Percentiles rank a stretch among this genome's conserved stretches.
phyloP scores from a whole-genome alignment of 1,140 invertebrate genomes.

The Diplogasteroides magnus region DNA sequence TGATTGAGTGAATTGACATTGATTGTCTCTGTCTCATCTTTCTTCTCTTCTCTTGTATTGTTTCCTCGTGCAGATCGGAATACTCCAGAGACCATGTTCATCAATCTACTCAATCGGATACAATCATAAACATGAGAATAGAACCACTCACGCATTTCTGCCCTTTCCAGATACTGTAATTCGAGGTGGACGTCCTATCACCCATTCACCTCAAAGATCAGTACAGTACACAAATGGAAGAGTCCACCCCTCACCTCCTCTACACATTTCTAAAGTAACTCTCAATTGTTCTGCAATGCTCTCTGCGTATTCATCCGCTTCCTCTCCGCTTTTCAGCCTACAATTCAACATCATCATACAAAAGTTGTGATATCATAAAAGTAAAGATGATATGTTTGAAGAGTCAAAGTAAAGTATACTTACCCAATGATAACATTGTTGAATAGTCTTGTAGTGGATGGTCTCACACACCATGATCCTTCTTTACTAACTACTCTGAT shows the following conservation, averaged over 20 bases:
- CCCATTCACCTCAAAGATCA: too few relatives aligned
- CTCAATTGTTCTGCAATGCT: slow-evolving; percentile 33
- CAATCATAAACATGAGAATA: too few relatives aligned
- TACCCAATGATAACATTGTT: slow-evolving; percentile 26
- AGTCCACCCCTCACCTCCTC: not conserved
- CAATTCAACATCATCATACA: not conserved
- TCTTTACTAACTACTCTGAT: not conserved
- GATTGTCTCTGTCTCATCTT: too few relatives aligned
- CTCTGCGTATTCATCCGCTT: slow-evolving; percentile 35
- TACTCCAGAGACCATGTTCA: too few relatives aligned
- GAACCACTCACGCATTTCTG: too few relatives aligned
- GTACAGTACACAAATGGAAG: too few relatives aligned
- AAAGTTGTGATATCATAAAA: not conserved
- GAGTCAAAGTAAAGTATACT: not conserved
- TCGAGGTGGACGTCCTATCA: not conserved
- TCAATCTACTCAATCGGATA: too few relatives aligned
- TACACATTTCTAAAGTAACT: slow-evolving; percentile 10
- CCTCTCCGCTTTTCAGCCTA: slow-evolving; percentile 28
- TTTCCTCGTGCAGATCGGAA: too few relatives aligned
- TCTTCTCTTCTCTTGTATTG: too few relatives aligned
- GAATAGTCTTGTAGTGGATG: slow-evolving; percentile 30
- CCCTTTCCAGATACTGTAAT: not conserved
- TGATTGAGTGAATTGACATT: too few relatives aligned
- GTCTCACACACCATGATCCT: slow-evolving; percentile 13
- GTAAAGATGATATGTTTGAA: not conserved